phyloP scores from a whole-genome alignment of 2,888 invertebrate species.

The Tachina grossa region DNA sequence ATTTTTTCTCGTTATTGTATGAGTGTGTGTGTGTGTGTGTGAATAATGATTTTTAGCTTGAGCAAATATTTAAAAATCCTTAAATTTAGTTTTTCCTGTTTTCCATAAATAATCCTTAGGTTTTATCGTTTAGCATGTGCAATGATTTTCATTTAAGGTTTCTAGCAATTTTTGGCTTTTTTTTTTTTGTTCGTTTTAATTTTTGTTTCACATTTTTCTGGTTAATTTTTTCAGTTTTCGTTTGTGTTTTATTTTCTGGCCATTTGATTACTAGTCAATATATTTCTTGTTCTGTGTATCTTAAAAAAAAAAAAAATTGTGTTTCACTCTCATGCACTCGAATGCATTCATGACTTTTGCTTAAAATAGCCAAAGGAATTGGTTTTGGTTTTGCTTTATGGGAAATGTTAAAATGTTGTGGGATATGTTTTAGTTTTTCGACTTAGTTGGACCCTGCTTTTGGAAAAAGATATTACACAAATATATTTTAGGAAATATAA shows the following conservation, averaged over 20 bases:
- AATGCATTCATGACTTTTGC: slow-evolving; percentile 57
- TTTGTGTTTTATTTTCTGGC: slow-evolving; percentile 2
- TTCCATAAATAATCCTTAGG: slow-evolving; percentile 41
- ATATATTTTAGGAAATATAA: not conserved
- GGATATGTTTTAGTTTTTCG: not conserved
- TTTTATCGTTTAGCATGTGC: slow-evolving; percentile 41
- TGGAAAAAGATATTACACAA: not conserved
- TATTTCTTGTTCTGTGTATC: slow-evolving; percentile 4
- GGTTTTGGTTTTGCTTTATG: slow-evolving; percentile 6
- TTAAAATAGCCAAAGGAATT: slow-evolving; percentile 45
- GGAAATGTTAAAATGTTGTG: not conserved
- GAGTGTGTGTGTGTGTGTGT: slow-evolving; percentile 10
- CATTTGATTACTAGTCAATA: slow-evolving; percentile 49
- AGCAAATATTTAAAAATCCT: slow-evolving; percentile 59
- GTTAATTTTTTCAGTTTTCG: not conserved
- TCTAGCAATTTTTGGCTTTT: slow-evolving; percentile 6
- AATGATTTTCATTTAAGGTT: slow-evolving; percentile 36
- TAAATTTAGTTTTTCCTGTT: slow-evolving; percentile 36
- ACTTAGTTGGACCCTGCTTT: not conserved
- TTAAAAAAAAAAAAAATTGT: too few species aligned
- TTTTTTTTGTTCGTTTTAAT: not conserved
- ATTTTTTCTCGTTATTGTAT: not conserved
- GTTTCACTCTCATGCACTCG: slow-evolving; percentile 27
- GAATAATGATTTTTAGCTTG: slow-evolving; percentile 48
- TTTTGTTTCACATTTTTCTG: slow-evolving; percentile 16